These are phyloP conservation scores for Leptopterna dolabrata DNA, from an alignment of 2,888 invertebrate genomes.

Conservation along the genomic window DNA sequence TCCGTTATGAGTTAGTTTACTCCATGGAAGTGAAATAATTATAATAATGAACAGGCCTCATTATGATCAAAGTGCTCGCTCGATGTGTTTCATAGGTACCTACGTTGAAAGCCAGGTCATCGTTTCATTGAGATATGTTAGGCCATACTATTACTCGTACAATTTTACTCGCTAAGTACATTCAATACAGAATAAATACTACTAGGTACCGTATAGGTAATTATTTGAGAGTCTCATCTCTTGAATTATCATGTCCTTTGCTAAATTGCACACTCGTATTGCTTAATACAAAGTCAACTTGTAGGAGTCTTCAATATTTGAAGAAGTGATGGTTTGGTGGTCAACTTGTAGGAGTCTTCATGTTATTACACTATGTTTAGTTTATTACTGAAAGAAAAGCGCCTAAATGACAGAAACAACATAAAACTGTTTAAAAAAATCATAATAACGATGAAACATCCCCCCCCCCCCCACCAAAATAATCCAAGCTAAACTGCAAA, in stretches of 20 bases:
- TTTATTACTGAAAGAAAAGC: too few relatives aligned
- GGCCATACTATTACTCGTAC: neutral
- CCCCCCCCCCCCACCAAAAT: too few relatives aligned
- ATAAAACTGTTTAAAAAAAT: too few relatives aligned
- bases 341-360: too few relatives aligned
- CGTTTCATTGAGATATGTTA: constrained; percentile 4
- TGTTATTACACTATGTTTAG: too few relatives aligned
- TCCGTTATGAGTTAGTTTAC: neutral
- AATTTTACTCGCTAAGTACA: neutral
- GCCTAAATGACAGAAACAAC: too few relatives aligned
- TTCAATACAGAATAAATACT: neutral
- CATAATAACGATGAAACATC: too few relatives aligned
- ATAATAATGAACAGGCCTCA: neutral
- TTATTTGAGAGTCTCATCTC: neutral
- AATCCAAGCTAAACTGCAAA: too few relatives aligned
- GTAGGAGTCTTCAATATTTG: too few relatives aligned
- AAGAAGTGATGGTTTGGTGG: too few relatives aligned
- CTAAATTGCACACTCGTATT: neutral
- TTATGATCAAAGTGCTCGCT: neutral
- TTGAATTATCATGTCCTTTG: neutral
- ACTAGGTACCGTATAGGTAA: neutral
- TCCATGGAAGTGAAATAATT: neutral
- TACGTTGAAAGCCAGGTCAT: neutral
- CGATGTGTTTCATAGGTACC: neutral
- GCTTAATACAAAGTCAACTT: neutral